Conservation (phyloP, 2,797 vertebrate genomes). For the Coregonus ussuriensis region DNA sequence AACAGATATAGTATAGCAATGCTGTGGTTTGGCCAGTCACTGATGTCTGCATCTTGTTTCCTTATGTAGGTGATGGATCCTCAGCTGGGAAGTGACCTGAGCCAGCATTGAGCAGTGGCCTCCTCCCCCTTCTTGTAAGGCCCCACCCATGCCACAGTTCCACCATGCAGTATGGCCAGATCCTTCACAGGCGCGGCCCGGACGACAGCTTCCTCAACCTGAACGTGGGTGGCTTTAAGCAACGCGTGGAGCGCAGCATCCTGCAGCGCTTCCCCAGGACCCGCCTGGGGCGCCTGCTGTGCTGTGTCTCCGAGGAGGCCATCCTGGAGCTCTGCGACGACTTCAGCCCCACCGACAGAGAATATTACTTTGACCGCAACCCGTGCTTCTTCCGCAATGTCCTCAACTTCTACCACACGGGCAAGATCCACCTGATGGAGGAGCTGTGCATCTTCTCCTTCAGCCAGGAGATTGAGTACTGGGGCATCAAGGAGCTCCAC, state of each 20-base stretch:
- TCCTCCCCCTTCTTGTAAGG: background rate
- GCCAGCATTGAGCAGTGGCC: background rate
- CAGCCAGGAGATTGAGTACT: constrained; percentile 98
- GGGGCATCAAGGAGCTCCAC: constrained; percentile 94
- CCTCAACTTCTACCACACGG: constrained; percentile 95
- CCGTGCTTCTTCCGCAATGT: constrained; percentile 91
- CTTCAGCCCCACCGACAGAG: constrained; percentile 86
- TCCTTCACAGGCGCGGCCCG: constrained; percentile 83
- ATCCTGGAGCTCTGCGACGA: constrained; percentile 98
- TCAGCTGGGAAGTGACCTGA: background rate
- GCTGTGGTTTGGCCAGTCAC: background rate
- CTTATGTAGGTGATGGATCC: background rate
- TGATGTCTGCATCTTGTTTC: background rate
- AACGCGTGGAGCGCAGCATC: constrained; percentile 82
- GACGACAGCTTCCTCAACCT: constrained; percentile 88
- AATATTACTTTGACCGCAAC: constrained; percentile 97
- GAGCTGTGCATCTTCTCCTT: constrained; percentile 96
- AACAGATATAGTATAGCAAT: background rate
- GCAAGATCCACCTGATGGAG: constrained; percentile 95
- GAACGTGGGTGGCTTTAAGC: constrained; percentile 94
- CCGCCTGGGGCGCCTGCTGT: constrained; percentile 87
- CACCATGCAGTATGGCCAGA: constrained; percentile 96
- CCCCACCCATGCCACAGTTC: constrained; percentile 17
- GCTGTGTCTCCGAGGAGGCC: constrained; percentile 87
- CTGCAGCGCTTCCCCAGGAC: constrained; percentile 93